Conservation (phyloP, 2,797 vertebrate species). For the Liasis olivaceus region DNA sequence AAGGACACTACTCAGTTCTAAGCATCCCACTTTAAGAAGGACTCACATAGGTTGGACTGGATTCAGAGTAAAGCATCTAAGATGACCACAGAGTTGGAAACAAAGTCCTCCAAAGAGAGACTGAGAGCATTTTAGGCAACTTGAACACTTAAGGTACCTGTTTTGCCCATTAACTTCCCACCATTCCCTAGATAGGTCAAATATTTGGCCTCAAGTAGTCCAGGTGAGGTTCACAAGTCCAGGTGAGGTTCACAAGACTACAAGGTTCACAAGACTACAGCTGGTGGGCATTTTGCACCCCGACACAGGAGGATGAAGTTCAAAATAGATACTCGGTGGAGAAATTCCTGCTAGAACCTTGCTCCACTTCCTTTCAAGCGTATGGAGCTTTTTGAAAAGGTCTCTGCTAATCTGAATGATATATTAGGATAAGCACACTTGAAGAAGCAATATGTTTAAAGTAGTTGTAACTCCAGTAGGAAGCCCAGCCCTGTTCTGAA, state of each 20-base stretch:
- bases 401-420: not conserved
- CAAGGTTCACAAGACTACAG: not conserved
- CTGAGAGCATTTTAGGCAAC: not conserved
- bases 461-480: not conserved
- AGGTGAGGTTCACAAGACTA: not conserved
- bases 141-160: not conserved
- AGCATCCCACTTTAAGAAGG: not conserved
- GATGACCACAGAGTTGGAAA: not conserved
- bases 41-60: not conserved
- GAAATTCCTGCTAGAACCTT: not conserved
- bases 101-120: not conserved
- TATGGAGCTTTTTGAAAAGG: not conserved
- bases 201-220: too few species aligned
- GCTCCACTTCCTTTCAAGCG: not conserved
- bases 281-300: not conserved
- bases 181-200: too few species aligned
- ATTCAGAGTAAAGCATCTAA: not conserved
- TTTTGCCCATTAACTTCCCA: not conserved
- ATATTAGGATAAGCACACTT: not conserved
- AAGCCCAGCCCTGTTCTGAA: not conserved
- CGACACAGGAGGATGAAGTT: not conserved
- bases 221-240: not conserved
- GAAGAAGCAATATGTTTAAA: not conserved
- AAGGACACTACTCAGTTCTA: not conserved
- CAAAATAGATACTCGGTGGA: not conserved